Evolutionary conservation across 53 echinoderm and acorn worm genomes (phyloP).

Genomic region (Holothuria leucospilota): DNA sequence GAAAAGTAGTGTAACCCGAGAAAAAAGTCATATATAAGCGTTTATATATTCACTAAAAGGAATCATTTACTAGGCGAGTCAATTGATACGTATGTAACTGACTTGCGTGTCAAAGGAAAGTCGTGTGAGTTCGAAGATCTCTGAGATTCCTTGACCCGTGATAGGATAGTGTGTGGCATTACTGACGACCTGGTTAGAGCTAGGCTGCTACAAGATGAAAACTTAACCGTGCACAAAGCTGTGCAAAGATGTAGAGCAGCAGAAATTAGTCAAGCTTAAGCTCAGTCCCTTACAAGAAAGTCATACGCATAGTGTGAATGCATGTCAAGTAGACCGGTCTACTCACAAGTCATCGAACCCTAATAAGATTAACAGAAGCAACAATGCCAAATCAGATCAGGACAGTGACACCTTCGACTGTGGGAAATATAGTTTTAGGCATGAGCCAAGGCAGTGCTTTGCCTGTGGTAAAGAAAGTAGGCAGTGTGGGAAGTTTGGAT

Average conservation of each 20-base stretch:
- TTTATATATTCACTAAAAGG: not conserved
- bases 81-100: not conserved
- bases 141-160: constrained; percentile 41
- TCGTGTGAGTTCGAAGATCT: constrained; percentile 33
- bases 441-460: not conserved
- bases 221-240: constrained; percentile 50
- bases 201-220: constrained; percentile 45
- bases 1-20: not conserved
- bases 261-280: constrained; percentile 21
- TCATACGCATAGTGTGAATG: not conserved
- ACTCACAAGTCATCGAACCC: not conserved
- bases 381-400: too few relatives aligned
- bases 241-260: constrained; percentile 27
- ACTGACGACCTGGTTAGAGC: constrained; percentile 12
- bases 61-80: not conserved
- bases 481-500: not conserved
- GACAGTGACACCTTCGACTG: not conserved
- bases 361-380: too few relatives aligned
- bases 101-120: not conserved
- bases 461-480: not conserved
- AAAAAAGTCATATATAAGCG: not conserved
- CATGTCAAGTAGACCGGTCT: not conserved
- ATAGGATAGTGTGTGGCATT: constrained; percentile 48
- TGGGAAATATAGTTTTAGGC: not conserved
- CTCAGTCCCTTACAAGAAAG: constrained; percentile 2